These are phyloP conservation scores for Anthoptus insignis DNA, from an alignment of 2,888 invertebrate species.

Conservation along the genomic window DNA sequence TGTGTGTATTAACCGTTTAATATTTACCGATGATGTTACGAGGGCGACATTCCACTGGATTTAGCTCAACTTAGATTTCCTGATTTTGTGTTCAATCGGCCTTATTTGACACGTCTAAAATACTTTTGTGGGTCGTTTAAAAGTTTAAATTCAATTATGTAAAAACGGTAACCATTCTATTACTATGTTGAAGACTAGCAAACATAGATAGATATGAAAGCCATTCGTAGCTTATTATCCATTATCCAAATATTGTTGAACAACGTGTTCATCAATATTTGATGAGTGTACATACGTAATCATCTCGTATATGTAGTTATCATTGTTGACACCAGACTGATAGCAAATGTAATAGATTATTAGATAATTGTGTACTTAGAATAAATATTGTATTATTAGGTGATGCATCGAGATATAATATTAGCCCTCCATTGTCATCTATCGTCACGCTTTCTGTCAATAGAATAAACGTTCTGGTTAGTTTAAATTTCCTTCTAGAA, in stretches of 20 bases:
- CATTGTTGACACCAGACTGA: conserved; percentile 69
- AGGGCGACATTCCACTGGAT: conserved; percentile 7
- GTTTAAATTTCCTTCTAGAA: conserved; percentile 23
- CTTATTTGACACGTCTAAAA: too few relatives aligned
- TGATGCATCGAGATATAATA: neutral
- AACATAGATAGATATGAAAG: neutral
- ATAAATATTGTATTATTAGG: conserved; percentile 9
- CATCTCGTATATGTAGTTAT: conserved; percentile 27
- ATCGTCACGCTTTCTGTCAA: conserved; percentile 24
- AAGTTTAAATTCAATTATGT: too few relatives aligned
- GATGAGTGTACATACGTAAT: conserved; percentile 15
- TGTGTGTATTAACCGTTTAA: neutral
- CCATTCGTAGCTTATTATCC: neutral
- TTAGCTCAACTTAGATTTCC: neutral
- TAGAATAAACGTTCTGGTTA: conserved; percentile 13
- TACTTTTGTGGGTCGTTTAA: too few relatives aligned
- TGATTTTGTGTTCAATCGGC: neutral
- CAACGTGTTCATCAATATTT: neutral
- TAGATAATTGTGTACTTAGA: conserved; percentile 24
- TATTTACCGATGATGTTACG: neutral
- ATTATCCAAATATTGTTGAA: neutral
- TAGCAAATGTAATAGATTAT: conserved; percentile 65
- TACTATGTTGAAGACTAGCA: neutral
- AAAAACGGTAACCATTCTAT: too few relatives aligned
- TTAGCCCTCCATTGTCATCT: conserved; percentile 19